Evolutionary conservation across 2,113 vertebrate species (phyloP).

Genomic region (Prunella fulvescens): DNA sequence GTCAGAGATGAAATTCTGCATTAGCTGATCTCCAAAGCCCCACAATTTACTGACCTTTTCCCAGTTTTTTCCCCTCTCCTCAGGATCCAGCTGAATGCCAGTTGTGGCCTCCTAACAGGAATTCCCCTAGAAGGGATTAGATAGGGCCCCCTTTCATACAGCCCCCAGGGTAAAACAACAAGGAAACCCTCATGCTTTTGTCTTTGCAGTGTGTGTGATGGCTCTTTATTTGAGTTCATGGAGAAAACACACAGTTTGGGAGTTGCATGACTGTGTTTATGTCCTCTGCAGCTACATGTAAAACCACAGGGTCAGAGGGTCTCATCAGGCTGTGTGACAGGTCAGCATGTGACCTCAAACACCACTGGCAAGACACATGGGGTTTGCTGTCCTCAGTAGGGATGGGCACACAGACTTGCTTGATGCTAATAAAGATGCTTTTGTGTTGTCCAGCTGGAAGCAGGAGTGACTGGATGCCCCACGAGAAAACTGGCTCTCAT

Average conservation of each 20-base stretch:
- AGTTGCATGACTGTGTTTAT: background rate
- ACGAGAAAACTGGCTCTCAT: background rate
- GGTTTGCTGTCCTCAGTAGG: background rate
- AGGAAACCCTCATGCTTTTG: background rate
- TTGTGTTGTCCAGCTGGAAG: conserved; percentile 31
- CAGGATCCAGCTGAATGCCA: background rate
- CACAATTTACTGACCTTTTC: background rate
- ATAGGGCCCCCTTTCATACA: background rate
- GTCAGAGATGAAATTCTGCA: background rate
- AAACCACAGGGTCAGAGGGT: background rate
- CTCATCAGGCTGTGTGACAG: background rate
- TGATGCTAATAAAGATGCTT: conserved; percentile 6
- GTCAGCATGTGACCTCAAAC: conserved; percentile 21
- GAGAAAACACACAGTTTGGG: background rate
- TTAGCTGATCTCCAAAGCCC: background rate
- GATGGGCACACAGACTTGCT: background rate
- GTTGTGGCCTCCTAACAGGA: background rate
- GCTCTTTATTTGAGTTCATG: background rate
- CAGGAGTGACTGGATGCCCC: background rate
- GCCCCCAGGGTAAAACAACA: background rate
- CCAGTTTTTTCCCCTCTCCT: background rate
- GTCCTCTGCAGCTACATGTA: background rate
- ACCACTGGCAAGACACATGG: background rate
- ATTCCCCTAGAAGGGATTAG: background rate
- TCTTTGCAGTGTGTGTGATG: background rate